A percentile compares a stretch with the other conserved stretches of the same genome.
phyloP scores from a whole-genome alignment of 2,888 invertebrate genomes.

The Lottia scabra region DNA sequence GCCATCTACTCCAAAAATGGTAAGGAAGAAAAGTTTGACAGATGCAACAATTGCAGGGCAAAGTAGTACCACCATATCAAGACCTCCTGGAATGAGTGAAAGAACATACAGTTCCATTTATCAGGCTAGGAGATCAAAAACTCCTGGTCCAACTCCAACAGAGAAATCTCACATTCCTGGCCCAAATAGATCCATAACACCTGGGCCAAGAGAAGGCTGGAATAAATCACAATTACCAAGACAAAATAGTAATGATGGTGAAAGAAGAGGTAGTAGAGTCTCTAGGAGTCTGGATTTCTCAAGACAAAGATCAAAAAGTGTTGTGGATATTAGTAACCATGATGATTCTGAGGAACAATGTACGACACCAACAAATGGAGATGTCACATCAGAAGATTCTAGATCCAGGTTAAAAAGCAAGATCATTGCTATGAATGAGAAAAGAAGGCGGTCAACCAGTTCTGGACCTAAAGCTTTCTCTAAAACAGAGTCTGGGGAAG shows the following conservation, averaged over 20 bases:
- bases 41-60: slow-evolving; percentile 7
- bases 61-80: slow-evolving; percentile 8
- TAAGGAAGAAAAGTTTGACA: not conserved
- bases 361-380: slow-evolving; percentile 27
- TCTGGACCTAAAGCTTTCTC: slow-evolving; percentile 27
- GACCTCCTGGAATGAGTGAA: slow-evolving; percentile 19
- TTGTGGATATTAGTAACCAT: slow-evolving; percentile 11
- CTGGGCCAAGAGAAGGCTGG: slow-evolving; percentile 27
- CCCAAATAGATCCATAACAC: slow-evolving; percentile 23
- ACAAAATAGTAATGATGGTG: not conserved
- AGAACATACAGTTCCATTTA: slow-evolving; percentile 48
- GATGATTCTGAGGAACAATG: not conserved
- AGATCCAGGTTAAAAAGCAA: slow-evolving; percentile 16
- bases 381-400: slow-evolving; percentile 22
- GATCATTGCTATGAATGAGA: slow-evolving; percentile 14
- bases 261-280: slow-evolving; percentile 1
- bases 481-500: slow-evolving; percentile 29
- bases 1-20: slow-evolving; percentile 22
- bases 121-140: slow-evolving; percentile 44
- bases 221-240: slow-evolving; percentile 1
- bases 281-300: slow-evolving; percentile 8
- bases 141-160: slow-evolving; percentile 43
- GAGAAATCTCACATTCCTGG: slow-evolving; percentile 5
- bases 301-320: slow-evolving; percentile 9
- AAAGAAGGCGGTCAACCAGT: slow-evolving; percentile 25